Conservation (phyloP, 1,140 invertebrate genomes). For the Ceratitis capitata region DNA sequence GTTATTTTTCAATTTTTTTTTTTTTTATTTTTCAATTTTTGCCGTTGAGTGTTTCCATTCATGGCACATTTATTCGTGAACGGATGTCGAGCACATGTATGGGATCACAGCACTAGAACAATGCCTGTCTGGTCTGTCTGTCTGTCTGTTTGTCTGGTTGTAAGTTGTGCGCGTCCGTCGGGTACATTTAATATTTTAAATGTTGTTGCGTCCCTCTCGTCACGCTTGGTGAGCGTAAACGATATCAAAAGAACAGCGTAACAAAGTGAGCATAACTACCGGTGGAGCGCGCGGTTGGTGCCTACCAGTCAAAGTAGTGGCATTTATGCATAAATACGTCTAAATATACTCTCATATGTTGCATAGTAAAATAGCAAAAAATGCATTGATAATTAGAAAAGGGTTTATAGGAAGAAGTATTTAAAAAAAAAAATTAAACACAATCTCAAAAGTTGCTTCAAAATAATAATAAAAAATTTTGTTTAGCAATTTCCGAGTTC, state of each 20-base stretch:
- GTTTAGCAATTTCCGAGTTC: too few species aligned
- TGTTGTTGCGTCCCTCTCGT: neutral
- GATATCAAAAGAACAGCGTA: neutral
- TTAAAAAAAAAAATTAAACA: too few species aligned
- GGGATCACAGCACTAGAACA: conserved; percentile 40
- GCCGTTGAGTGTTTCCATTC: neutral
- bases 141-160: neutral
- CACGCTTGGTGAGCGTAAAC: neutral
- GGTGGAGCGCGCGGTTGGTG: neutral
- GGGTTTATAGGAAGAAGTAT: neutral
- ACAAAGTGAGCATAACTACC: neutral
- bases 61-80: conserved; percentile 10
- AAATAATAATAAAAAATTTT: too few species aligned
- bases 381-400: neutral
- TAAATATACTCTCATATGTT: neutral
- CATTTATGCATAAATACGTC: neutral
- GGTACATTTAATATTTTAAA: conserved; percentile 27
- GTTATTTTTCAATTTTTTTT: neutral
- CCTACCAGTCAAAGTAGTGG: too few species aligned
- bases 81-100: conserved; percentile 45
- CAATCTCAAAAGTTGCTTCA: too few species aligned
- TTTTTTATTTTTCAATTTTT: neutral
- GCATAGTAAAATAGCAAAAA: neutral
- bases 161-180: neutral
- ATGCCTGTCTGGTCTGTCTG: neutral